A percentile compares a stretch with the other conserved stretches of the same genome.
Evolutionary conservation across 2,888 invertebrate species (phyloP).

Genomic region (Tipula confusa): DNA sequence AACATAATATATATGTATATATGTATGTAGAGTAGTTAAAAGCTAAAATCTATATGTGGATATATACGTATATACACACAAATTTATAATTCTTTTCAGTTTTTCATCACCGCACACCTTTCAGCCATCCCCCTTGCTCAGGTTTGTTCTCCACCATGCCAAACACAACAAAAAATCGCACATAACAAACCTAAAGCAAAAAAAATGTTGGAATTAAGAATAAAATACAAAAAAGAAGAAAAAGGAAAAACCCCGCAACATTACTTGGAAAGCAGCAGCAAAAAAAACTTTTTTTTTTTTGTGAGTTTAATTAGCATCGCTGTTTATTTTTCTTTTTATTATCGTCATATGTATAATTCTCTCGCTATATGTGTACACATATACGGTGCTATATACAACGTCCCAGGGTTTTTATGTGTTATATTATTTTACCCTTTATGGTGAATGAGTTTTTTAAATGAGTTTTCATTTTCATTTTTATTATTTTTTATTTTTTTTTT

Average conservation of each 20-base stretch:
- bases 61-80: neutral
- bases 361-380: neutral
- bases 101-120: neutral
- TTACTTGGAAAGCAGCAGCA: neutral
- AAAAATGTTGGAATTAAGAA: neutral
- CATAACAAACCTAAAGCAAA: neutral
- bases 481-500: too few relatives aligned
- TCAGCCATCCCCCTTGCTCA: neutral
- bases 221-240: neutral
- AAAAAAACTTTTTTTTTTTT: neutral
- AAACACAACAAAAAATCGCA: neutral
- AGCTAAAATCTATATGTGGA: neutral
- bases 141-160: neutral
- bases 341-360: neutral
- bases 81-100: conserved; percentile 25
- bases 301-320: conserved; percentile 16
- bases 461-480: neutral
- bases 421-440: conserved; percentile 6
- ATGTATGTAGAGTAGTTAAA: neutral
- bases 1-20: neutral
- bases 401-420: neutral
- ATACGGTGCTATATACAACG: neutral
- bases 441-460: neutral
- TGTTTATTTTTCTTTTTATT: conserved; percentile 6
- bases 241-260: neutral